Conservation (phyloP, 2,888 invertebrate species). For the Zelleria hepariella region DNA sequence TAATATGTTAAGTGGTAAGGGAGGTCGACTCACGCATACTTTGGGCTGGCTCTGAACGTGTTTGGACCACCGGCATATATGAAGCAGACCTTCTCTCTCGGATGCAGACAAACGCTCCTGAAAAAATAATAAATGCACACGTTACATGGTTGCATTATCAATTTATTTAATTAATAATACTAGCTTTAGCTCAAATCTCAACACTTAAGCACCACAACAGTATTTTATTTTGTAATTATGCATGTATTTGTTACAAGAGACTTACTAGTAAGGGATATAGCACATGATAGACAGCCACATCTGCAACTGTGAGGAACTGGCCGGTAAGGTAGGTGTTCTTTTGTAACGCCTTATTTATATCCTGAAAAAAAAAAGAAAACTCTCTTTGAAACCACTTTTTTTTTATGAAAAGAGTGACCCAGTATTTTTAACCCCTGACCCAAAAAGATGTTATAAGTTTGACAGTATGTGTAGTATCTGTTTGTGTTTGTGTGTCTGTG, state of each 20-base stretch:
- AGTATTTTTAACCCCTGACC: too few species aligned
- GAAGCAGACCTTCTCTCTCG: slow-evolving; percentile 78
- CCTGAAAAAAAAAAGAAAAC: slow-evolving; percentile 44
- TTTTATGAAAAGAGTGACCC: too few species aligned
- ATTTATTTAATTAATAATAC: too few species aligned
- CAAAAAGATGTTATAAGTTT: too few species aligned
- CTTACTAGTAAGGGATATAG: slow-evolving; percentile 78
- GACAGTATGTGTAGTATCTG: too few species aligned
- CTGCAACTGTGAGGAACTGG: slow-evolving; percentile 73
- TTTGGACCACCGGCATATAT: slow-evolving; percentile 84
- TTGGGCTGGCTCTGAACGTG: slow-evolving; percentile 79
- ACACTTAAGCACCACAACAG: too few species aligned
- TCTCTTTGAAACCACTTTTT: too few species aligned
- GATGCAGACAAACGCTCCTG: slow-evolving; percentile 75
- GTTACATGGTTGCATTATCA: too few species aligned
- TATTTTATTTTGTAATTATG: too few species aligned
- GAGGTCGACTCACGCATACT: slow-evolving; percentile 54
- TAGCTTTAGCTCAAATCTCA: too few species aligned
- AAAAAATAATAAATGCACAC: too few species aligned
- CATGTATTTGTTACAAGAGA: slow-evolving; percentile 12
- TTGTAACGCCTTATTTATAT: slow-evolving; percentile 49
- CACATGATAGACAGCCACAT: slow-evolving; percentile 78
- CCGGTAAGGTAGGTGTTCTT: slow-evolving; percentile 51
- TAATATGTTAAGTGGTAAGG: slow-evolving; percentile 41
- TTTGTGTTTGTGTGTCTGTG: too few species aligned